phyloP scores from a whole-genome alignment of 2,113 vertebrate species.

The Alaudala cheleensis region DNA sequence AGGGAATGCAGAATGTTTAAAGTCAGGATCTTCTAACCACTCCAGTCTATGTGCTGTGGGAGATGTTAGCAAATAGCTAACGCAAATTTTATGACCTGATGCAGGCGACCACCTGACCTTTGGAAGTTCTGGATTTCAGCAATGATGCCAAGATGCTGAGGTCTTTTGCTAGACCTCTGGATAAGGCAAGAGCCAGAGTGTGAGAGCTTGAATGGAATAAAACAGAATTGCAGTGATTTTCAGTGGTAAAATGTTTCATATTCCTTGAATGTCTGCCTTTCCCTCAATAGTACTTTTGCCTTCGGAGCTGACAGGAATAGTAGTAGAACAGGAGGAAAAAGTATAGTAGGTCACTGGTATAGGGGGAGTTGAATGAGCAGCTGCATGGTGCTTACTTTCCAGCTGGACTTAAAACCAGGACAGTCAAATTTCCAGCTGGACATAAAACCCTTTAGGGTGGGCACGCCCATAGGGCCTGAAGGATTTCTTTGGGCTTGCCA shows the following conservation, averaged over 20 bases:
- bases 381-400: not conserved
- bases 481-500: not conserved
- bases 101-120: not conserved
- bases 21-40: not conserved
- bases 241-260: not conserved
- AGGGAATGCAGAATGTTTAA: not conserved
- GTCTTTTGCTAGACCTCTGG: not conserved
- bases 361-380: fast-evolving
- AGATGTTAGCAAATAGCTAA: not conserved
- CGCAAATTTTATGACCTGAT: fast-evolving
- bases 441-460: not conserved
- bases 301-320: not conserved
- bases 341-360: too few species aligned
- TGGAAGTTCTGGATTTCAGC: not conserved
- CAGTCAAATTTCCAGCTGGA: not conserved
- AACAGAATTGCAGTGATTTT: not conserved
- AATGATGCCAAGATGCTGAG: not conserved
- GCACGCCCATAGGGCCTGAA: not conserved
- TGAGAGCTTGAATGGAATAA: not conserved
- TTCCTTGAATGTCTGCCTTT: not conserved
- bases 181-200: not conserved
- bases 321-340: not conserved
- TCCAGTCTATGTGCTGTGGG: not conserved
- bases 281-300: not conserved
- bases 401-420: not conserved